These are phyloP conservation scores for Chelidonichthys spinosus DNA, from an alignment of 2,797 vertebrate genomes.

Conservation along the genomic window DNA sequence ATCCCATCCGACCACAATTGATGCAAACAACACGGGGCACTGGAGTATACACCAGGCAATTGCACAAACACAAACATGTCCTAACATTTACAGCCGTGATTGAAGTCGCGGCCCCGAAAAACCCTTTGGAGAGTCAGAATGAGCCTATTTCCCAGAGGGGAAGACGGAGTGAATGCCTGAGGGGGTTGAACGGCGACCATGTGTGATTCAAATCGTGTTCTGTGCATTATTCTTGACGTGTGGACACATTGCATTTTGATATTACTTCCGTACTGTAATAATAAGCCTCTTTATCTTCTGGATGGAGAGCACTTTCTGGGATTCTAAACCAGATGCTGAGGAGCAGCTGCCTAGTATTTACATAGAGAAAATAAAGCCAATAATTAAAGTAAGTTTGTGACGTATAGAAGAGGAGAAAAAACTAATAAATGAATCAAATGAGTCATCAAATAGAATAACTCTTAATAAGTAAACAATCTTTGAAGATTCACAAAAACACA, in stretches of 20 bases:
- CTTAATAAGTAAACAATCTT: slow-evolving; percentile 15
- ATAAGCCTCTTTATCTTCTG: slow-evolving; percentile 77
- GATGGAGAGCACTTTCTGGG: slow-evolving; percentile 76
- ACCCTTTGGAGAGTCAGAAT: slow-evolving; percentile 23
- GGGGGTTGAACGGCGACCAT: slow-evolving; percentile 43
- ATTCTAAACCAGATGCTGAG: slow-evolving; percentile 76
- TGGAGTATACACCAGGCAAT: slow-evolving; percentile 62
- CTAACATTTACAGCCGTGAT: slow-evolving; percentile 76
- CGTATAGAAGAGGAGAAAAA: slow-evolving; percentile 3
- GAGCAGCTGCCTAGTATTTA: slow-evolving; percentile 63
- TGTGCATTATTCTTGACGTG: slow-evolving; percentile 73
- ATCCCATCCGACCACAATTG: slow-evolving; percentile 60
- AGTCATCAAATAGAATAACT: slow-evolving; percentile 35
- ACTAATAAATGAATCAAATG: slow-evolving; percentile 21
- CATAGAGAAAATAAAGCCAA: slow-evolving; percentile 62
- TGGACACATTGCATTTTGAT: slow-evolving; percentile 79
- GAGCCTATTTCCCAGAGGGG: slow-evolving; percentile 57
- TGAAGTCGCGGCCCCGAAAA: slow-evolving; percentile 52
- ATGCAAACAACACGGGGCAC: slow-evolving; percentile 68
- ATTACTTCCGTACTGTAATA: slow-evolving; percentile 81
- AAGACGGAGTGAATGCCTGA: slow-evolving; percentile 26
- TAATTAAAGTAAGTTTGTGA: slow-evolving; percentile 8
- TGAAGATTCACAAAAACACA: slow-evolving; percentile 31
- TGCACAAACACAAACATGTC: slow-evolving; percentile 80
- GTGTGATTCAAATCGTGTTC: slow-evolving; percentile 68